Base-by-base conservation (phyloP, 2,888 invertebrate genomes). In the Caenorhabditis virilis region DNA sequence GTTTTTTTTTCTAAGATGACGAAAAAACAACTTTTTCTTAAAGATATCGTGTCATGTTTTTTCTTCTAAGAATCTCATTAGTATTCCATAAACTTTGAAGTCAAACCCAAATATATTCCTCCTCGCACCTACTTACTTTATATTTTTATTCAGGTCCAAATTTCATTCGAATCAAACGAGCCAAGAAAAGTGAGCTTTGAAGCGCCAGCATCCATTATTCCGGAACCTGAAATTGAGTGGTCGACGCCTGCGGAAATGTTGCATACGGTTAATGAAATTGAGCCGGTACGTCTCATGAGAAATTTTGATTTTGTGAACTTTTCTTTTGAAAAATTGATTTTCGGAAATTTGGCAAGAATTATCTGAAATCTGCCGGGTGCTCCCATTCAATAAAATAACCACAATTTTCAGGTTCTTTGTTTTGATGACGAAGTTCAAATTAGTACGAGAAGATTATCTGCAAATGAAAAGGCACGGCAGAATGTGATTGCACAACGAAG, bases 401-500 rank as follows among this genome's bases (percentile, higher is more conserved):
- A 35, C 2, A 1, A 23, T 49, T 39, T 49, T 35, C 16, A 43
- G 45, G 43, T 51, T 1, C 22, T 68, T 1, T 54, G 63, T 41
- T 63, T 68, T 42, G 63, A 63, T 35, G 62, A 63, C 38, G 67
- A 68, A 20, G 60, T 63, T 4, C 47, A 58, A 5, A 47, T 62
- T 23, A 64, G 47, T 20, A 33, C 59, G 4, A 30, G 71, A n/a
- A 42, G 68, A 33, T 38, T 68, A 11, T 72, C 72, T 3, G 63
- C 72, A 3, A 66, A 43, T 41, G 72, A 72, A 38, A 59, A 58
- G 20, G 69, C 69, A 0, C 54, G 72, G 2, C 72, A 68, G 38
- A 70, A 59, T 55, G 58, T 65, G 30, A 57, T 76, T 27, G 74
- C 73, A 3, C 76, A 74, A 41, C 48, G 76, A n/a, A 49, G 76